Conservation (phyloP, 2,888 invertebrate species). For the Cacoxenus indagator region DNA sequence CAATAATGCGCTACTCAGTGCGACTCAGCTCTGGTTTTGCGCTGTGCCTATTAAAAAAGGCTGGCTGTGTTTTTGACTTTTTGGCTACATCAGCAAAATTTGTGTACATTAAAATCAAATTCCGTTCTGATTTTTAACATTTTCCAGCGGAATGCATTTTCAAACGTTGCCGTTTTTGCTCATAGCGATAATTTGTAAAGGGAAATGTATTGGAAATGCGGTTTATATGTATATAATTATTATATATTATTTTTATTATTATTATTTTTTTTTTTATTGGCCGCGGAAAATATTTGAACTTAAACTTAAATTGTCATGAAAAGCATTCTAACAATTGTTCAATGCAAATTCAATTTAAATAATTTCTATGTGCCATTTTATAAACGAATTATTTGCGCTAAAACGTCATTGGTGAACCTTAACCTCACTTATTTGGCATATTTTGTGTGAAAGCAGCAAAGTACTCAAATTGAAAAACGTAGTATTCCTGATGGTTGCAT, state of each 20-base stretch:
- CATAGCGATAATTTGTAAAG: not conserved
- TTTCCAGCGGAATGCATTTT: not conserved
- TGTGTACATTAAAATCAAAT: conserved; percentile 1
- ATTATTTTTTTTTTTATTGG: not conserved
- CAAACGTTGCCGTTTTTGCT: not conserved
- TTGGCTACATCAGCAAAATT: conserved; percentile 2
- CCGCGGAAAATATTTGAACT: no score
- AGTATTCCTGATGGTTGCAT: no score
- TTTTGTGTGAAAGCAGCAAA: no score
- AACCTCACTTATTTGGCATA: no score
- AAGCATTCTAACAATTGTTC: no score
- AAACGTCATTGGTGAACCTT: no score
- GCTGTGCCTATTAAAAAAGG: not conserved
- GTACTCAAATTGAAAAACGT: no score
- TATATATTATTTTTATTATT: not conserved
- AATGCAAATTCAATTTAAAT: no score
- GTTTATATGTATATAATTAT: not conserved
- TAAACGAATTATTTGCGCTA: no score
- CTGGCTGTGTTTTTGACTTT: not conserved
- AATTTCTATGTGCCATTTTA: no score
- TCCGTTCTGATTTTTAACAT: not conserved
- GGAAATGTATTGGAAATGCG: conserved; percentile 7
- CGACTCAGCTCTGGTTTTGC: conserved; percentile 1
- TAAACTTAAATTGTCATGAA: no score
- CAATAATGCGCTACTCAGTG: not conserved